Evolutionary conservation across 2,888 invertebrate genomes (phyloP).

Genomic region (Nasonovia ribisnigri): DNA sequence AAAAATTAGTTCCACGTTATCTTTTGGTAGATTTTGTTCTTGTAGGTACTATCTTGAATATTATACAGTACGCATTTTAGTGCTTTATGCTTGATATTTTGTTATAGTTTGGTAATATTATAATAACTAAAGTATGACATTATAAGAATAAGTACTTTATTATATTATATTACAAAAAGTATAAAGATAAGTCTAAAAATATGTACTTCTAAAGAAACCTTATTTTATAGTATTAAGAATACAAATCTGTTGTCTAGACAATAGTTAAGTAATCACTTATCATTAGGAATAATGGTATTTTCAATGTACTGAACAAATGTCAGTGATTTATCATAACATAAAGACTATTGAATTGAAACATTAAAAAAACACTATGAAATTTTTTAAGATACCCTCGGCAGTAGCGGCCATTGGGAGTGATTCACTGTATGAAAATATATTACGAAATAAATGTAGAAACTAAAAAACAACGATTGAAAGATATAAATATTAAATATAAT

Average conservation of each 20-base stretch:
- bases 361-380: background rate
- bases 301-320: constrained; percentile 6
- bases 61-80: background rate
- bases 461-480: background rate
- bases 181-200: background rate
- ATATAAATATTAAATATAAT: background rate
- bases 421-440: background rate
- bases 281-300: background rate
- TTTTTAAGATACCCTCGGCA: background rate
- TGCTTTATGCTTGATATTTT: background rate
- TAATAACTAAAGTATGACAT: background rate
- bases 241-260: background rate
- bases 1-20: background rate
- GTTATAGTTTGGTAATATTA: background rate
- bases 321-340: background rate
- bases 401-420: background rate
- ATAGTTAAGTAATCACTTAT: background rate
- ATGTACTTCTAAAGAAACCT: background rate
- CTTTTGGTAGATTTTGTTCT: background rate
- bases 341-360: constrained; percentile 8
- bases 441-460: background rate
- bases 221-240: background rate
- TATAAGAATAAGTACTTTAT: constrained; percentile 13
- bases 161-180: background rate
- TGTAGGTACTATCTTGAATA: background rate